These are phyloP conservation scores for Enteromius thamalakanensis DNA, from an alignment of 2,797 vertebrate genomes.

Conservation along the genomic window DNA sequence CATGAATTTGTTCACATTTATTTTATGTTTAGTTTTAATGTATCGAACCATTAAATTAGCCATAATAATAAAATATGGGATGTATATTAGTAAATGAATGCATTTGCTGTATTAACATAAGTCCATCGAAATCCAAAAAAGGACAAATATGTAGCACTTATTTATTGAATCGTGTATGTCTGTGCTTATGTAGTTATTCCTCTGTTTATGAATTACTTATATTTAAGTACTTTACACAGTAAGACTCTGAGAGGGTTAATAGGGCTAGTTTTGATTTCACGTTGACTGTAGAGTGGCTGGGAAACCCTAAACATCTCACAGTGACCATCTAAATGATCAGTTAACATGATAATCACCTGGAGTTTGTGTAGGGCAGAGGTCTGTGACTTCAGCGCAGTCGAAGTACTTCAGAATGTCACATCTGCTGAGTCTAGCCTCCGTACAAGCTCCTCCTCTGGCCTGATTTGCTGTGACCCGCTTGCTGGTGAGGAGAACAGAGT, in stretches of 20 bases:
- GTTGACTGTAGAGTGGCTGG: not conserved
- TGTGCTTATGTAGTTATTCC: not conserved
- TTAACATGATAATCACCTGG: slow-evolving; percentile 16
- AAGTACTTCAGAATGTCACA: slow-evolving; percentile 17
- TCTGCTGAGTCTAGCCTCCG: slow-evolving; percentile 3
- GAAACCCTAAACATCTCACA: not conserved
- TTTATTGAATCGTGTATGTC: not conserved
- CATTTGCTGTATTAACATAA: not conserved
- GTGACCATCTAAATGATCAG: slow-evolving; percentile 9
- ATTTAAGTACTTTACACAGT: not conserved
- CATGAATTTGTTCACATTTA: too few relatives aligned
- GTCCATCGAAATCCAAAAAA: not conserved
- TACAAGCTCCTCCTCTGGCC: slow-evolving; percentile 24
- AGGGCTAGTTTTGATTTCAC: not conserved
- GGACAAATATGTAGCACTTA: not conserved
- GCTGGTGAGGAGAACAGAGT: slow-evolving; percentile 40
- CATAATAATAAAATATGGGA: not conserved
- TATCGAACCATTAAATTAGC: too few relatives aligned
- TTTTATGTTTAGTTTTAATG: too few relatives aligned
- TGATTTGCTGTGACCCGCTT: slow-evolving; percentile 19
- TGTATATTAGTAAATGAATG: not conserved
- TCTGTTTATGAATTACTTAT: not conserved
- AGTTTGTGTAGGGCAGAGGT: not conserved
- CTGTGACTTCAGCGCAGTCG: not conserved
- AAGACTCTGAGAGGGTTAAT: not conserved